Percentiles rank a stretch among this genome's conserved stretches.
Conservation (phyloP, 37 sponge, comb jelly and placozoan species). For the Spongilla lacustris region DNA sequence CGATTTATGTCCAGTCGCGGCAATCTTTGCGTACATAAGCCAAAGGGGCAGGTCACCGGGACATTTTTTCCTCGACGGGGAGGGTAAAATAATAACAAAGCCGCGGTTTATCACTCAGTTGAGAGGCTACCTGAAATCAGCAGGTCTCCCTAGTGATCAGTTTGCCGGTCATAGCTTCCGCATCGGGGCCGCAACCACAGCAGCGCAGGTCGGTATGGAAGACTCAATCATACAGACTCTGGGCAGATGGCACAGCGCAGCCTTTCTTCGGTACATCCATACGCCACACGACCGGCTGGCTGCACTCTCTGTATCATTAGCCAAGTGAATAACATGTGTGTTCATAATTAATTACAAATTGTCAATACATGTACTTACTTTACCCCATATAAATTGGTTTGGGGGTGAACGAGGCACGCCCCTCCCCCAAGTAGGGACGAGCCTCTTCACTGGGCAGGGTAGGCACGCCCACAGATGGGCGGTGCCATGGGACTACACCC, state of each 20-base stretch:
- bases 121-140: not conserved
- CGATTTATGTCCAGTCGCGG: slow-evolving; percentile 9
- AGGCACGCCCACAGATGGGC: too few species aligned
- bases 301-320: not conserved
- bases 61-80: slow-evolving; percentile 1
- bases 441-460: too few species aligned
- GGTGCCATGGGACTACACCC: too few species aligned
- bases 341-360: too few species aligned
- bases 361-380: too few species aligned
- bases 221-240: not conserved
- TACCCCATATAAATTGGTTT: too few species aligned
- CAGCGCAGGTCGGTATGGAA: not conserved
- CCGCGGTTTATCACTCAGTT: not conserved
- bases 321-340: too few species aligned
- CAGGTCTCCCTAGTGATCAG: not conserved
- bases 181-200: slow-evolving; percentile 26
- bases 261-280: slow-evolving; percentile 9
- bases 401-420: too few species aligned
- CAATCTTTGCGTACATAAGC: not conserved
- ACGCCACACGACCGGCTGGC: slow-evolving; percentile 8
- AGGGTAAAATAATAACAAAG: not conserved
- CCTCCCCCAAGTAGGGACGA: too few species aligned
- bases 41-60: not conserved
- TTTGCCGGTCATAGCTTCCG: slow-evolving; percentile 24
- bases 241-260: slow-evolving; percentile 15